phyloP scores from a whole-genome alignment of 2,797 vertebrate species.

The Poecilia wingei region DNA sequence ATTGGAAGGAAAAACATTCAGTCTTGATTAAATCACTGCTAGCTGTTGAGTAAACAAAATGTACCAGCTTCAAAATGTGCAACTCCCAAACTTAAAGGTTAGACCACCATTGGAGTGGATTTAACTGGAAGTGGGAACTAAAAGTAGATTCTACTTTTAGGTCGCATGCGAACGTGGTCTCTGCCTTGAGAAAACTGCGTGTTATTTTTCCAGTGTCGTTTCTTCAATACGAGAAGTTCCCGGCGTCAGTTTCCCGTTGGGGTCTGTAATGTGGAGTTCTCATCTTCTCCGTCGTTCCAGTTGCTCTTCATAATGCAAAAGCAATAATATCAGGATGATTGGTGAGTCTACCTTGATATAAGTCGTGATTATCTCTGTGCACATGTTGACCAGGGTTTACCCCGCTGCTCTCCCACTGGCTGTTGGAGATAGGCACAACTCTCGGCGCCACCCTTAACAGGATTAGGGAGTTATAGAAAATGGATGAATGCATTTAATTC shows the following conservation, averaged over 20 bases:
- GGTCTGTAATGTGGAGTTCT: neutral
- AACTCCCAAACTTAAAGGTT: neutral
- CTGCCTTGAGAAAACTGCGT: neutral
- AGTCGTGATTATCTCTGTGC: neutral
- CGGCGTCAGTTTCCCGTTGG: neutral
- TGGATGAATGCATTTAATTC: slow-evolving; percentile 26
- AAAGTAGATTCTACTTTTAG: neutral
- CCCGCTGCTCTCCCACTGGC: neutral
- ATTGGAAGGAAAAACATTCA: neutral
- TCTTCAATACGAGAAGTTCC: neutral
- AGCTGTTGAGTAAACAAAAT: neutral
- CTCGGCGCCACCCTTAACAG: neutral
- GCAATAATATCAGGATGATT: neutral
- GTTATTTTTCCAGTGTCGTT: neutral
- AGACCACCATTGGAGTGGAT: neutral
- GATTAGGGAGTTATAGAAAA: slow-evolving; percentile 17
- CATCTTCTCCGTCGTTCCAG: neutral
- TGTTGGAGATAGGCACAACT: neutral
- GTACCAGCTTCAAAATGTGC: neutral
- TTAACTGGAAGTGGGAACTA: neutral
- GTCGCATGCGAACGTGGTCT: neutral
- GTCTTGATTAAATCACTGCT: neutral
- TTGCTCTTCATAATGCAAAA: neutral
- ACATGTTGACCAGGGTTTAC: neutral
- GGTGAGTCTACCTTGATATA: neutral